Evolutionary conservation across 2,888 invertebrate species (phyloP), one percentile per base, ranked within the genome.

Genomic region (Cacoxenus indagator): DNA sequence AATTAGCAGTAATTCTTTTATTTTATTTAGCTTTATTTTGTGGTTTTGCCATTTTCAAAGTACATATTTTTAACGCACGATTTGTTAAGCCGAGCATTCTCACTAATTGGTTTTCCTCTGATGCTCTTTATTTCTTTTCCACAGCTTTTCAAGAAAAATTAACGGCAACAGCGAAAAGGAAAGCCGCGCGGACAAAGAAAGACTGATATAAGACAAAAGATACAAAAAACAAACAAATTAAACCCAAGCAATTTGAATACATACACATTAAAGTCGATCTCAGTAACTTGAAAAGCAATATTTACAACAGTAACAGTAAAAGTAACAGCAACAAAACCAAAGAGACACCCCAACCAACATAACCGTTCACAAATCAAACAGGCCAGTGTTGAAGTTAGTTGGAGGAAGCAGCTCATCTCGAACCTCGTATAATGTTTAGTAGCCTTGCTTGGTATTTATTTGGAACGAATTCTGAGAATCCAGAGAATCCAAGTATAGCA

Each of bases 391-490:
- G 19, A 19, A 46, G 37, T 46, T 37, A 22, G 11, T 55, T 17
- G 11, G 31, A 14, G 4, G 59, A 2, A 27, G 59, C 48, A 26
- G 31, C 24, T 51, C 4, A 17, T 19, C 19, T 27, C 48, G 22
- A 46, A 48, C 45, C 29, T 71, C 68, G 72, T 88, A 88, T 87
- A 88, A 91, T 91, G 91, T 90, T 91, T 87, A 91, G 90, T 88
- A 90, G 89, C 86, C 89, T 91, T 86, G 90, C 91, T 84, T 90
- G 89, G 85, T 91, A 90, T 87, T 83, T 90, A 78, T 87, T 89
- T 85, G 89, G 89, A 84, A 87, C 87, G 81, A 85, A 85, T 77
- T 80, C 83, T 78, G 82, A 82, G 75, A 76, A 75, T 73, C 77
- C 73, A 19, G 51, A 51, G 75, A 81, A 75, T 76, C 51, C 51